These are phyloP conservation scores for Punctoribates punctum DNA, from an alignment of 2,888 invertebrate species.

Conservation along the genomic window DNA sequence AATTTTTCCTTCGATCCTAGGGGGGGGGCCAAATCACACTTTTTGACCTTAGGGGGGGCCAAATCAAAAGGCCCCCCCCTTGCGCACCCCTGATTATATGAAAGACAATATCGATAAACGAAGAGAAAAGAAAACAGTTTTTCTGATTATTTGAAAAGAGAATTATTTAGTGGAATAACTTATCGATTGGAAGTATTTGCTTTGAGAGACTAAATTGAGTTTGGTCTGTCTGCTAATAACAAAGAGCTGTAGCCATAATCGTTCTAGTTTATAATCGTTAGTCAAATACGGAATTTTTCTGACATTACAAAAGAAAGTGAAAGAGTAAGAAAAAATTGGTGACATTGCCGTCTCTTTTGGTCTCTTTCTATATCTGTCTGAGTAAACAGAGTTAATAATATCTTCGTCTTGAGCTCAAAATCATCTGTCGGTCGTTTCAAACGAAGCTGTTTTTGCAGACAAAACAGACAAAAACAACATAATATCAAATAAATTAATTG, in stretches of 20 bases:
- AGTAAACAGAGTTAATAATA: background rate
- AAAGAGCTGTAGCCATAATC: background rate
- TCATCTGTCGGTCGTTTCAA: constrained; percentile 1
- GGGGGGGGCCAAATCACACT: too few relatives aligned
- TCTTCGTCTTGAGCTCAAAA: background rate
- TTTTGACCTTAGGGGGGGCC: too few relatives aligned
- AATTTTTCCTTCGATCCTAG: too few relatives aligned
- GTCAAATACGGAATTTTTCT: constrained; percentile 9
- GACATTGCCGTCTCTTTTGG: background rate
- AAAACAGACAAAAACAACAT: background rate
- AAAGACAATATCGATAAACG: too few relatives aligned
- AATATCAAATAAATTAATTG: constrained; percentile 15
- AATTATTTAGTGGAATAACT: too few relatives aligned
- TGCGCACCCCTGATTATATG: too few relatives aligned
- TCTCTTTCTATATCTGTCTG: background rate
- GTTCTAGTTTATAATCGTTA: constrained; percentile 10
- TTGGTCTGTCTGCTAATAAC: background rate
- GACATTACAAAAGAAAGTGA: background rate
- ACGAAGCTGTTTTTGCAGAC: background rate
- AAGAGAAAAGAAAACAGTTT: background rate
- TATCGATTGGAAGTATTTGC: background rate
- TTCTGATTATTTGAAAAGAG: background rate
- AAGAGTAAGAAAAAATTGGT: background rate
- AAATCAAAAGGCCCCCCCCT: too few relatives aligned
- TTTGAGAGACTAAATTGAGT: background rate